Evolutionary conservation across 2,888 invertebrate species (phyloP).

Genomic region (Petrolisthes cinctipes): DNA sequence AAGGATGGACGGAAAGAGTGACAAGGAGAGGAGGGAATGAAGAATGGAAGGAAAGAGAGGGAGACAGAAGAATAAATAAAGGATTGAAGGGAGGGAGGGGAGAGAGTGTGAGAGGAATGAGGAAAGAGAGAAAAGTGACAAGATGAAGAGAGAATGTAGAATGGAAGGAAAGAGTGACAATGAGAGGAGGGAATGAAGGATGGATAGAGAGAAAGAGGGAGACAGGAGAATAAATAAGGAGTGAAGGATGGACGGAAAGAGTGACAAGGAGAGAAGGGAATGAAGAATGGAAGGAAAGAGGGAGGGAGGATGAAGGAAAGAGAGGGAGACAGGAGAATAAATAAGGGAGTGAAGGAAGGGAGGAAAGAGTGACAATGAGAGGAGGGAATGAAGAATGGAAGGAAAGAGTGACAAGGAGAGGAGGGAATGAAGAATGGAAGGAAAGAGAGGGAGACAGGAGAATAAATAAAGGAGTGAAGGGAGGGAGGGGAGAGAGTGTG

Average conservation of each 20-base stretch:
- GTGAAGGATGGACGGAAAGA: neutral
- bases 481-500: no score
- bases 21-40: neutral
- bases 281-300: neutral
- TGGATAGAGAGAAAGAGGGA: neutral
- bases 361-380: neutral
- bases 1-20: no score
- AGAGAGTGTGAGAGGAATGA: neutral
- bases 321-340: neutral
- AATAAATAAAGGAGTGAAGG: no score
- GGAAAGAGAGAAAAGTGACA: neutral
- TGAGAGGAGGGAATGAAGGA: no score
- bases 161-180: neutral
- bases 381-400: no score
- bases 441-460: no score
- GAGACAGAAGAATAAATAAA: no score
- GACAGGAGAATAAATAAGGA: neutral
- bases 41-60: neutral
- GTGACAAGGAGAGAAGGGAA: neutral
- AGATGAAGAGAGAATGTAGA: neutral
- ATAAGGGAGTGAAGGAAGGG: neutral
- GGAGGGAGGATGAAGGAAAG: neutral
- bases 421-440: no score
- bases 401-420: no score
- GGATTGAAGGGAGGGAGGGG: conserved; percentile 5